Conservation (phyloP, 1,140 invertebrate species). For the Brachionus angularis region DNA sequence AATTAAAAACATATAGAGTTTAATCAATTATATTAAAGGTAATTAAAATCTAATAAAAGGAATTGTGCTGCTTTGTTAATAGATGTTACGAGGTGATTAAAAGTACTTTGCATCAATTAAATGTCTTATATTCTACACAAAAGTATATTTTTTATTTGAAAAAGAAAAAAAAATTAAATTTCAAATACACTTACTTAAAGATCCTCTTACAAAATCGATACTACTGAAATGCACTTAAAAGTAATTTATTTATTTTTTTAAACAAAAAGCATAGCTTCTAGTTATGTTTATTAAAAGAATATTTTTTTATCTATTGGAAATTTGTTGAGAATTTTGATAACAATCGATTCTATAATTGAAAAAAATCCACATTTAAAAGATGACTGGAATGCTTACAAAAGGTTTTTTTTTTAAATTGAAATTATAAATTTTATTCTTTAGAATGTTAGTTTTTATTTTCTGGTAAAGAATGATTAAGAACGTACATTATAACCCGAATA, state of each 20-base stretch:
- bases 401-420: conserved; percentile 49
- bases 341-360: conserved; percentile 68
- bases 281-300: too few relatives aligned
- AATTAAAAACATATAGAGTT: conserved; percentile 8
- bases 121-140: conserved; percentile 60
- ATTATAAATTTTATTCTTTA: too few relatives aligned
- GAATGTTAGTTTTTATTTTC: too few relatives aligned
- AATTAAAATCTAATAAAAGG: conserved; percentile 50
- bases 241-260: too few relatives aligned
- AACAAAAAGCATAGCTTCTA: too few relatives aligned
- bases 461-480: conserved; percentile 66
- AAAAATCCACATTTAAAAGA: conserved; percentile 64
- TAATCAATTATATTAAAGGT: conserved; percentile 45
- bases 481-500: conserved; percentile 65
- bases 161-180: not conserved
- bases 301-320: conserved; percentile 66
- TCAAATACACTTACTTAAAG: not conserved
- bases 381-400: conserved; percentile 69
- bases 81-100: conserved; percentile 66
- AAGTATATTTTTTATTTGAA: conserved; percentile 45
- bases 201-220: conserved; percentile 17
- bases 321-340: conserved; percentile 67
- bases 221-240: conserved; percentile 50
- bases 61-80: conserved; percentile 65
- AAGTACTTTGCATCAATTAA: conserved; percentile 67